phyloP scores from a whole-genome alignment of 2,113 vertebrate genomes.

The Butorides virescens region DNA sequence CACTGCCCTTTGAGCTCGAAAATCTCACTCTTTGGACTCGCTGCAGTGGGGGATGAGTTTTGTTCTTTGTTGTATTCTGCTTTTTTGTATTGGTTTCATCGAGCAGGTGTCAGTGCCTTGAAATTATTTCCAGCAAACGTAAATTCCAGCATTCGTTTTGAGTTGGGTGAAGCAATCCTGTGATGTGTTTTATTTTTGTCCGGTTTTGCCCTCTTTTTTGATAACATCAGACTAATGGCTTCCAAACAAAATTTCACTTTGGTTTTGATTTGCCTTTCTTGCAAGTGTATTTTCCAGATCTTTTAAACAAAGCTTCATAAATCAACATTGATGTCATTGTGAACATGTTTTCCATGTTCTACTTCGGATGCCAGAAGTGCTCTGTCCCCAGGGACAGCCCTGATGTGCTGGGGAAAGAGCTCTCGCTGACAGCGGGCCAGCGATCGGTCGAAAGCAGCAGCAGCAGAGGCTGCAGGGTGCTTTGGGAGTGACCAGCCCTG shows the following conservation, averaged over 20 bases:
- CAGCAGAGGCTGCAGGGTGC: not conserved
- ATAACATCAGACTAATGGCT: not conserved
- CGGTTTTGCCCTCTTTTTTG: not conserved
- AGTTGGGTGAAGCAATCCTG: not conserved
- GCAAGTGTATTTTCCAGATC: not conserved
- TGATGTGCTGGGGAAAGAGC: not conserved
- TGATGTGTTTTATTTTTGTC: not conserved
- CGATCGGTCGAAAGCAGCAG: not conserved
- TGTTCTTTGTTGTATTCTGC: not conserved
- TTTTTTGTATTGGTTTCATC: not conserved
- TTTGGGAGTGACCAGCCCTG: not conserved
- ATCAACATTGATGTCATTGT: not conserved
- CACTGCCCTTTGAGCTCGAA: not conserved
- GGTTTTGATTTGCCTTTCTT: not conserved
- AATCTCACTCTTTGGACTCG: not conserved
- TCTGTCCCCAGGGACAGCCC: not conserved
- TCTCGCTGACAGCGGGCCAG: not conserved
- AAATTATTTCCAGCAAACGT: not conserved
- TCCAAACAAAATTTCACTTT: not conserved
- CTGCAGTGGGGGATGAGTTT: not conserved
- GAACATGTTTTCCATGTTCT: not conserved
- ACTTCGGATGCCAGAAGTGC: not conserved
- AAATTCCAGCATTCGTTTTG: not conserved
- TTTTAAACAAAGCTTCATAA: slow-evolving; percentile 1
- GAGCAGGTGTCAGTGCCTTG: not conserved